Evolutionary conservation across 2,113 vertebrate species (phyloP), one percentile per base, ranked within the genome.

Genomic region (Platysternon megacephalum): DNA sequence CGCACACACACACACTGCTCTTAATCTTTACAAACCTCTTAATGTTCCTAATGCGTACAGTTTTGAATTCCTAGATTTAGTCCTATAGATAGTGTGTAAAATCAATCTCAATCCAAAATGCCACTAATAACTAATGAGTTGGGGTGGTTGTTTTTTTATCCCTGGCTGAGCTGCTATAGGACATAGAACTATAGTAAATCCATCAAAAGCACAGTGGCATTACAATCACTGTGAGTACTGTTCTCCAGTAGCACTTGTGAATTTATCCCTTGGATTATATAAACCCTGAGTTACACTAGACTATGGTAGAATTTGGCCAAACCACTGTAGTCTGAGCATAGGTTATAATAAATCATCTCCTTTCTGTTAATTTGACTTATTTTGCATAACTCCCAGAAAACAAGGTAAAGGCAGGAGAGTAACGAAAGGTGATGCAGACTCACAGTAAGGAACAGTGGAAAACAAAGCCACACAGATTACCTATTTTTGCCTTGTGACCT

Each of bases 11-110:
- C 86, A 90, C 95, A 82, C 94, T 91, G 4, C 16, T 86, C 91
- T 87, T 94, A 95, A 95, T 95, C 96, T 96, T 92, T 86, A 61
- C 82, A 96, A 94, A 95, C 96, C 93, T 79, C 48, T 88, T 96
- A 78, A 93, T 91, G 94, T 93, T 96, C 72, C 79, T 92, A 96
- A 72, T 85, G 87, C 93, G 78, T 90, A 94, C 81, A 86, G 85
- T 90, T 94, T 96, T 80, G 61, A 96, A 94, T 83, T 80, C 81
- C 88, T 82, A 95, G 94, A 93, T 96, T 96, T 93, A 90, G 48
- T 89, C n/a, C 52, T 93, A 95, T 96, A 89, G 94, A n/a, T n/a
- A n/a, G n/a, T n/a, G n/a, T n/a, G n/a, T n/a, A n/a, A n/a, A n/a
- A n/a, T n/a, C n/a, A n/a, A n/a, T n/a, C n/a, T 95, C 90, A 82